Evolutionary conservation across 2,797 vertebrate genomes (phyloP).

Genomic region (Simalia tracyae): DNA sequence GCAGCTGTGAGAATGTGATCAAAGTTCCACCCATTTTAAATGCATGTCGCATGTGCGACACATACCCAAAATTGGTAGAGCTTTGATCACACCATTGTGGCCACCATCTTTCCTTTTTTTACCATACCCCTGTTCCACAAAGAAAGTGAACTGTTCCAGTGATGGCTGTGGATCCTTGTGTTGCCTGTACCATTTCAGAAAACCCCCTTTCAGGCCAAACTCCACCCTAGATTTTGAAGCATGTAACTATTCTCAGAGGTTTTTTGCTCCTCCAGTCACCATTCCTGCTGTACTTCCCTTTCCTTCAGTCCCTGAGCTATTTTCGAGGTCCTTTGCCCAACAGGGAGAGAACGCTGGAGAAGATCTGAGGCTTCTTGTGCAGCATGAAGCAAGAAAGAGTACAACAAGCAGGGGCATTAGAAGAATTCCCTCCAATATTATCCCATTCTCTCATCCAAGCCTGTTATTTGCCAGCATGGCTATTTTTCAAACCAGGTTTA

Average conservation of each 20-base stretch:
- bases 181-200: neutral
- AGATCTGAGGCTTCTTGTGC: neutral
- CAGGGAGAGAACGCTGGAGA: neutral
- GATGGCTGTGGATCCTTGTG: neutral
- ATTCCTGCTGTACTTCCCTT: neutral
- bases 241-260: neutral
- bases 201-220: neutral
- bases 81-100: neutral
- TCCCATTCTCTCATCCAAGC: neutral
- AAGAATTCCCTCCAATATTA: neutral
- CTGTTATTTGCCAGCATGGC: neutral
- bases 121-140: neutral
- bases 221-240: neutral
- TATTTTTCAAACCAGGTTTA: neutral
- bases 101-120: neutral
- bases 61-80: neutral
- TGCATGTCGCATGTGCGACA: neutral
- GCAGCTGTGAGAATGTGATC: neutral
- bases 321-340: neutral
- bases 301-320: neutral
- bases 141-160: neutral
- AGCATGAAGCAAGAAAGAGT: neutral
- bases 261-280: neutral
- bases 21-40: neutral
- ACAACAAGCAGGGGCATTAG: neutral